Evolutionary conservation across 2,113 vertebrate species (phyloP).

Genomic region (Pelecanoides urinatrix): DNA sequence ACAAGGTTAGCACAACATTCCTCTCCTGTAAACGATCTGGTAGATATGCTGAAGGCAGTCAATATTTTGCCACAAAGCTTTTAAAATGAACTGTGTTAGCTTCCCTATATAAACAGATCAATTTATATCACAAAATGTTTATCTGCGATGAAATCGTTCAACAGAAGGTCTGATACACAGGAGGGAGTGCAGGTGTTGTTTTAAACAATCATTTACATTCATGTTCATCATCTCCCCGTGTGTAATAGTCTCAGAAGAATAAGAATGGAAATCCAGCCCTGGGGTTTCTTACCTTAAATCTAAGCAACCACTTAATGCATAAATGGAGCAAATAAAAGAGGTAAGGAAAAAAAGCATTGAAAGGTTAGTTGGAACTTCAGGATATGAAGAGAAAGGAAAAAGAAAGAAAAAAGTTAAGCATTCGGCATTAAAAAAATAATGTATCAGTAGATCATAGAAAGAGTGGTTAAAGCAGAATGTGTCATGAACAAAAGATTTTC

Average conservation of each 20-base stretch:
- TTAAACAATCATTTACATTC: constrained; percentile 27
- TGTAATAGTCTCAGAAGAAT: constrained; percentile 76
- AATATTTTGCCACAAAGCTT: constrained; percentile 9
- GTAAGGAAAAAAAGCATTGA: constrained; percentile 88
- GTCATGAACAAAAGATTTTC: constrained; percentile 71
- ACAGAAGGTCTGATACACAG: neutral
- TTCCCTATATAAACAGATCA: neutral
- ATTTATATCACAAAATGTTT: constrained; percentile 3
- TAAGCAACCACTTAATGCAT: constrained; percentile 99
- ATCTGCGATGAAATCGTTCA: neutral
- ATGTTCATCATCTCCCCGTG: constrained; percentile 70
- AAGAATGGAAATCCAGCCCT: constrained; percentile 80
- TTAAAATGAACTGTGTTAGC: neutral
- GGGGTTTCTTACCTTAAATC: constrained; percentile 99
- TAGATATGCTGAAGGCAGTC: neutral
- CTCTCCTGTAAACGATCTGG: constrained; percentile 13
- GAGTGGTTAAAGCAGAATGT: constrained; percentile 82
- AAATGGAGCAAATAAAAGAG: constrained; percentile 88
- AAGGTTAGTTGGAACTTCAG: constrained; percentile 86
- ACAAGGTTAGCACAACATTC: neutral
- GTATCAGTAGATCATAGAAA: constrained; percentile 77
- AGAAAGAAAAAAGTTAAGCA: constrained; percentile 82
- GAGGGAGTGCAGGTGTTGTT: neutral
- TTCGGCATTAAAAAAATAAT: constrained; percentile 82
- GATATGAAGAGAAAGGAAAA: constrained; percentile 81